Base-by-base conservation (phyloP, 2,888 invertebrate species). In the Andrena hattorfiana region DNA sequence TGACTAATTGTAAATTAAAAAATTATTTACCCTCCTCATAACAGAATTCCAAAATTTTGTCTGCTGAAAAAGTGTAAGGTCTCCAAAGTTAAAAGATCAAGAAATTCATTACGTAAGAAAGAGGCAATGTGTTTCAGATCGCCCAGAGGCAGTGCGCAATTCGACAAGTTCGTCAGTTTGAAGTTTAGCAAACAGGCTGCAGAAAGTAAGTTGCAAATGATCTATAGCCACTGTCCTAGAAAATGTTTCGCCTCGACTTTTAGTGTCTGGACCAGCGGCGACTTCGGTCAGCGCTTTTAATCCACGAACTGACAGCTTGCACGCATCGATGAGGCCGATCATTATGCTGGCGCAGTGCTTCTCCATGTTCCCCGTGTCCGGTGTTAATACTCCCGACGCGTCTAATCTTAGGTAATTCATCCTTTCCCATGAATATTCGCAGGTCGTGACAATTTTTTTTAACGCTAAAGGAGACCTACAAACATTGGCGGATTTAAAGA, bases 301-400 rank as follows among this genome's bases (percentile, higher is more conserved):
- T 68, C 86, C 91, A 69, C 71, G 88, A 69, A 87, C 87, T 4
- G 94, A 95, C 71, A 94, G 95, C 56, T 92, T 95, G 51, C 95
- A 95, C 83, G 91, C 94, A 62, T 95, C 95, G 8, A 89, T 95
- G 68, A 94, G 94, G 32, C 95, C 95, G 1, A 95, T 95, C 74
- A 90, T 95, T 67, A 89, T 94, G 48, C 77, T 95, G 59, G 95
- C 95, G 0, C 95, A 95, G 86, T 94, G 94, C 73, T 95, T 95
- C 81, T 95, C 95, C 30, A 91, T 95, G 20, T 89, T 96, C 85
- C 95, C 95, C 0, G 94, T 95, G 0, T 89, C 91, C 49, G 95
- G 95, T 0, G 87, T 95, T 13, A 94, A 92, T 85, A 94, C 94
- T 0, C 90, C 92, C 1, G 93, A 94, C 64, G 92, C 95, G 0